Conservation (phyloP, 2,797 vertebrate genomes). For the Rousettus madagascariensis region DNA sequence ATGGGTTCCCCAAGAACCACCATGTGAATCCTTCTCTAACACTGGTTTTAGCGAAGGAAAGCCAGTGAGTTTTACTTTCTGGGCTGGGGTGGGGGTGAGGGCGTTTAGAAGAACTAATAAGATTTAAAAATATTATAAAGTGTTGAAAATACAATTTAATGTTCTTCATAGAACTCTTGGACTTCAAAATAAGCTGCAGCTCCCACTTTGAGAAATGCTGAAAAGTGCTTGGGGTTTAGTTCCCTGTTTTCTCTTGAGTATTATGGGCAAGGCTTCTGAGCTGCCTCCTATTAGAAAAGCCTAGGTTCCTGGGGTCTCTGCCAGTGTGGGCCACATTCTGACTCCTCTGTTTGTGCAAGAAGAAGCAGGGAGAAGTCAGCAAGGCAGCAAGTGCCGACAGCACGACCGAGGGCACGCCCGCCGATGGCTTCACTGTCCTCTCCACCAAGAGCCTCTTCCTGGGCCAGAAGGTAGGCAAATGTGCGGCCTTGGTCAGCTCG, state of each 20-base stretch:
- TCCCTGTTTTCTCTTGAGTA: not conserved
- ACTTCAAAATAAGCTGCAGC: not conserved
- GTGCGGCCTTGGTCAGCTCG: not conserved
- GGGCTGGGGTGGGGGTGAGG: not conserved
- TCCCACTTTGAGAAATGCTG: not conserved
- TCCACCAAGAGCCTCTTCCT: constrained; percentile 99
- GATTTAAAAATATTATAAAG: not conserved
- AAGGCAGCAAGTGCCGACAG: constrained; percentile 96
- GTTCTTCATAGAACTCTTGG: not conserved
- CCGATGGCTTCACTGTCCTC: constrained; percentile 95
- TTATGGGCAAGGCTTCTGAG: not conserved
- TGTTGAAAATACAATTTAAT: not conserved
- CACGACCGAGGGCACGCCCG: constrained; percentile 93
- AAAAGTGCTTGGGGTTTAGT: not conserved
- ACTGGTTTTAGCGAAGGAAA: not conserved
- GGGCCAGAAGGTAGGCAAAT: constrained; percentile 95
- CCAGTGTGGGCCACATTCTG: not conserved
- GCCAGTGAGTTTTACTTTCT: no score
- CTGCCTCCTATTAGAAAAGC: not conserved
- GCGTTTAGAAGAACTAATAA: not conserved
- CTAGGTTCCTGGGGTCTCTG: not conserved
- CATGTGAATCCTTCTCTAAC: not conserved
- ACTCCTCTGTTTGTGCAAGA: constrained; percentile 81
- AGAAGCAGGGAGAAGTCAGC: constrained; percentile 95
- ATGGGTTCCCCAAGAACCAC: not conserved